These are phyloP conservation scores for Brachypteracias leptosomus DNA, from an alignment of 2,113 vertebrate genomes.

Conservation along the genomic window DNA sequence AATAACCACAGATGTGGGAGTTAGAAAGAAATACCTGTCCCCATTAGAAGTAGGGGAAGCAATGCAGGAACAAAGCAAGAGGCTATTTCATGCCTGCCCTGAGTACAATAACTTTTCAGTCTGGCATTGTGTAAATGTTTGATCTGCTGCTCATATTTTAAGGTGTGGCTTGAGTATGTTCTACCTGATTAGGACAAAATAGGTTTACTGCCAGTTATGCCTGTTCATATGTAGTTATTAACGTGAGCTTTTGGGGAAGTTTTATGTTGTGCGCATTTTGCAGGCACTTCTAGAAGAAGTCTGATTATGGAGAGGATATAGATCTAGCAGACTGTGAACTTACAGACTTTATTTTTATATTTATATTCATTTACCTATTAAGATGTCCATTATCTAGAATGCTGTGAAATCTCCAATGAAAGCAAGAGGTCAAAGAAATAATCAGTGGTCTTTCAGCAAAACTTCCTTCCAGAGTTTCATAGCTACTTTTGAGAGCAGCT, in stretches of 20 bases:
- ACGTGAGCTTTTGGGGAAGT: neutral
- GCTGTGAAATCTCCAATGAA: neutral
- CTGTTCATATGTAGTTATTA: neutral
- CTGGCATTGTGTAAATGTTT: neutral
- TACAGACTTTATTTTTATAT: neutral
- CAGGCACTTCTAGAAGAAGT: neutral
- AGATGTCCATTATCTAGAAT: neutral
- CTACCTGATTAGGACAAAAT: neutral
- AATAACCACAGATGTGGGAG: neutral
- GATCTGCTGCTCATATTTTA: neutral
- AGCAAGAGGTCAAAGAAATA: neutral
- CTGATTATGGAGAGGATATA: neutral
- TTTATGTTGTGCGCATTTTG: neutral
- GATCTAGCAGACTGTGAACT: neutral
- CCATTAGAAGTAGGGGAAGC: neutral
- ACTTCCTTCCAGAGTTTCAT: neutral
- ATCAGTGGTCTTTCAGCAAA: neutral
- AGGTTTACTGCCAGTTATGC: neutral
- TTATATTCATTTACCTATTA: neutral
- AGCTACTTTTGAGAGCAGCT: neutral
- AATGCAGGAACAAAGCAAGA: neutral
- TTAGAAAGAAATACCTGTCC: neutral
- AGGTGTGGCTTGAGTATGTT: conserved; percentile 6
- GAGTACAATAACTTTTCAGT: neutral
- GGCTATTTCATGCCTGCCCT: neutral